Evolutionary conservation across 2,113 vertebrate species (phyloP), one percentile per base, ranked within the genome.

Genomic region (Xiphias gladius): DNA sequence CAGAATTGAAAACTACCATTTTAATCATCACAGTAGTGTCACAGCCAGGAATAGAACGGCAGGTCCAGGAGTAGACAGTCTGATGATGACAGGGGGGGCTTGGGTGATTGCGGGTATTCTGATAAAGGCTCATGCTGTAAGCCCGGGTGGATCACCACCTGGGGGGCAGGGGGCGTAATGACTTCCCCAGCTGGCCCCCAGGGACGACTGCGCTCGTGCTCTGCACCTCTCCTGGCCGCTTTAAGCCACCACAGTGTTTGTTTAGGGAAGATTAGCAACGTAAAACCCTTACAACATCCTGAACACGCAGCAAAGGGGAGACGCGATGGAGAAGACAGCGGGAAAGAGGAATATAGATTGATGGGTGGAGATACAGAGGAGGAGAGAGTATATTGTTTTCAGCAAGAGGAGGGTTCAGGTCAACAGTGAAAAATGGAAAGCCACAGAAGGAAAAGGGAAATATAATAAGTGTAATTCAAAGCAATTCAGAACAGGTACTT

Each of bases 181-280:
- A 94, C 94, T 95, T 96, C 92, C 92, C 91, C 94, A 94, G 94
- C 92, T 95, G 94, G 86, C 88, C 94, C 92, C 92, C 86, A 86
- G 92, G 92, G 94, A 94, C 89, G 77, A 86, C 76, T 24, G 90
- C 28, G 86, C 92, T 95, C 94, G 94, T 96, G 95, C 95, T 95
- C 92, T 82, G 82, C 79, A 80, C 87, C 93, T 92, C 93, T 94
- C 88, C 87, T 83, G 92, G 85, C 87, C 37, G 90, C 94, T 95
- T 93, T 92, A 95, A 91, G 88, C 73, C 86, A 85, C 82, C 76
- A 66, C 72, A 39, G 12, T 94, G 94, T 95, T 95, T 96, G 93
- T 95, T 96, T 96, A 94, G 91, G 91, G 73, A 94, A 95, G 95
- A 96, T 96, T 96, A 96, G 94, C 88, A 94, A 94, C 90, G 92